These are phyloP conservation scores for Lithobates sylvaticus DNA, from an alignment of 2,797 vertebrate genomes.

Conservation along the genomic window DNA sequence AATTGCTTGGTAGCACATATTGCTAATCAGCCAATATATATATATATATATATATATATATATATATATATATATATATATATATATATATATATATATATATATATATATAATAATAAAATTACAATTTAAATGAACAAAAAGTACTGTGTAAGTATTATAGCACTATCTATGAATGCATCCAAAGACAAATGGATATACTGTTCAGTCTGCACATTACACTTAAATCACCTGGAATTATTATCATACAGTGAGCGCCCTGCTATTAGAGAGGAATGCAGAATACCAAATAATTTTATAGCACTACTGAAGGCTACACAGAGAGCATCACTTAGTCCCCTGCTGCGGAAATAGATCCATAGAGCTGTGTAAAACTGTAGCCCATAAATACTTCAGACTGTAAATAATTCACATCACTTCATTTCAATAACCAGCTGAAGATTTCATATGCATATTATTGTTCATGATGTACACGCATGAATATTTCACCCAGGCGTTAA, in stretches of 20 bases:
- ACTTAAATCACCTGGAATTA: slow-evolving; percentile 59
- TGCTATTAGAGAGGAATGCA: slow-evolving; percentile 48
- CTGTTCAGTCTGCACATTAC: slow-evolving; percentile 40
- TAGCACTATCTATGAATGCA: not conserved
- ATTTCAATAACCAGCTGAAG: slow-evolving; percentile 51
- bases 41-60: too few species aligned
- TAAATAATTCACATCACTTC: slow-evolving; percentile 58
- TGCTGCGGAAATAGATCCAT: slow-evolving; percentile 53
- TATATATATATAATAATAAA: too few species aligned
- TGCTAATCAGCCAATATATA: too few species aligned
- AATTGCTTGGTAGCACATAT: too few species aligned
- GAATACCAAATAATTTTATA: slow-evolving; percentile 54
- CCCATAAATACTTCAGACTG: slow-evolving; percentile 54
- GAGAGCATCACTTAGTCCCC: slow-evolving; percentile 52
- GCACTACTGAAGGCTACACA: slow-evolving; percentile 45
- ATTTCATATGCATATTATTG: slow-evolving; percentile 56
- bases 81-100: too few species aligned
- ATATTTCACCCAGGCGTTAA: slow-evolving; percentile 47
- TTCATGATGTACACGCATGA: slow-evolving; percentile 48
- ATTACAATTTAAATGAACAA: not conserved
- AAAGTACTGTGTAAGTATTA: not conserved
- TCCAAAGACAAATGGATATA: slow-evolving; percentile 23
- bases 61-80: too few species aligned
- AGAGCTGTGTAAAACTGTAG: slow-evolving; percentile 44
- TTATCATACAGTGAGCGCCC: slow-evolving; percentile 37